These are phyloP conservation scores for Julus scanicus DNA, from an alignment of 2,888 invertebrate genomes.

Conservation along the genomic window DNA sequence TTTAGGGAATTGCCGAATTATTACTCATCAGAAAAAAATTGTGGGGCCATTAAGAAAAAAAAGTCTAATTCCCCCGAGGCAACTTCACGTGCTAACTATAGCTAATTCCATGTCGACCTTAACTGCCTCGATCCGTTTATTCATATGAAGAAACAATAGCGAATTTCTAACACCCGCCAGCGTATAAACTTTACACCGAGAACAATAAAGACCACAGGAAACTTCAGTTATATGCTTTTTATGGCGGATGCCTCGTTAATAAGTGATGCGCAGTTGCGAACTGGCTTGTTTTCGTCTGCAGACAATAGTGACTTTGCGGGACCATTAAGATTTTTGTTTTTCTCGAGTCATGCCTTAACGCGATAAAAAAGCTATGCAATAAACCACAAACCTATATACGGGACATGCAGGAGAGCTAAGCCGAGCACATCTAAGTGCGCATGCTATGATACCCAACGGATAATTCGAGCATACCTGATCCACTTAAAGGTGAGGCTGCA, in stretches of 20 bases:
- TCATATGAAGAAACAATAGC: background rate
- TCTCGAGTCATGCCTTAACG: constrained; percentile 10
- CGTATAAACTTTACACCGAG: background rate
- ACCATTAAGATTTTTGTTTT: constrained; percentile 42
- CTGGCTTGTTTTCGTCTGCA: background rate
- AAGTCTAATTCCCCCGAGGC: background rate
- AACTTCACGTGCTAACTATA: background rate
- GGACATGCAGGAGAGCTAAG: background rate
- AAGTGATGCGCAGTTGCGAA: constrained; percentile 13
- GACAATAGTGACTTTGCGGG: constrained; percentile 13
- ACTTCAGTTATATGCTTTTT: constrained; percentile 1
- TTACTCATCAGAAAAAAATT: constrained; percentile 1
- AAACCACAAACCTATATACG: constrained; percentile 23
- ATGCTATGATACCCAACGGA: background rate
- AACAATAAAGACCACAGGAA: constrained; percentile 8
- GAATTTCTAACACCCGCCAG: background rate
- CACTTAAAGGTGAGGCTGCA: background rate
- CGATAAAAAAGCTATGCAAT: constrained; percentile 15
- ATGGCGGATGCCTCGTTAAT: constrained; percentile 30
- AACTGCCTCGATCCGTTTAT: background rate
- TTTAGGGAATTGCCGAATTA: background rate
- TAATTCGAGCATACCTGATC: constrained; percentile 34
- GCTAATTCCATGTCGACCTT: background rate
- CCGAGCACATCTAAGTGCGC: background rate
- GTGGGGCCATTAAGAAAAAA: background rate